Evolutionary conservation across 2,888 invertebrate genomes (phyloP).

Genomic region (Dynastes tityus): DNA sequence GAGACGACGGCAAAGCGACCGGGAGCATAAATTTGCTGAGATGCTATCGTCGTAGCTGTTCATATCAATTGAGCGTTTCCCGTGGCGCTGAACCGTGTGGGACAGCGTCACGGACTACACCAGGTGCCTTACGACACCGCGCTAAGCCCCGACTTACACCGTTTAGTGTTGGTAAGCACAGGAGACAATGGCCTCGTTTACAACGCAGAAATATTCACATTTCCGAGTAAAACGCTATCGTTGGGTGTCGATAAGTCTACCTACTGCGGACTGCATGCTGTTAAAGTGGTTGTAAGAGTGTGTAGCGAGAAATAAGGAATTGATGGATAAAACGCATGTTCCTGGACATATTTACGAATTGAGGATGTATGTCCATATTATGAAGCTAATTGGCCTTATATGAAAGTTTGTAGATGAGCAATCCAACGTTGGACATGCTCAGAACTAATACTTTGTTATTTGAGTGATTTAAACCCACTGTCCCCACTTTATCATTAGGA

Average conservation of each 20-base stretch:
- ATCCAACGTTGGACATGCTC: too few relatives aligned
- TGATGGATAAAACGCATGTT: background rate
- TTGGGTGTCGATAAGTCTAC: constrained; percentile 32
- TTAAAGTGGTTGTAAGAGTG: background rate
- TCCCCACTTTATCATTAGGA: too few relatives aligned
- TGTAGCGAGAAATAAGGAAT: constrained; percentile 8
- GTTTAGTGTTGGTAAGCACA: too few relatives aligned
- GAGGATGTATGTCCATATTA: too few relatives aligned
- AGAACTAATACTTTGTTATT: too few relatives aligned
- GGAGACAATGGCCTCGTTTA: constrained; percentile 46
- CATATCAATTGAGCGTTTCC: constrained; percentile 61
- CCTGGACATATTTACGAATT: too few relatives aligned
- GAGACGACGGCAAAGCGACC: constrained; percentile 60
- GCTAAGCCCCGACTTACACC: background rate
- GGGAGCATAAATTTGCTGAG: constrained; percentile 61
- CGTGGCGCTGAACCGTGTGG: constrained; percentile 46
- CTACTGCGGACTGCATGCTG: constrained; percentile 27
- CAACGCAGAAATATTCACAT: constrained; percentile 43
- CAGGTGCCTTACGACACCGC: constrained; percentile 35
- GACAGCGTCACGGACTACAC: constrained; percentile 50
- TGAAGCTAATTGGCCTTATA: too few relatives aligned
- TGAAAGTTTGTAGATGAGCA: too few relatives aligned
- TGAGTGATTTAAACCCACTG: too few relatives aligned
- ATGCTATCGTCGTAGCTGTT: constrained; percentile 58
- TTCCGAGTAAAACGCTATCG: constrained; percentile 39